These are phyloP conservation scores for Corynorhinus townsendii DNA, from an alignment of 2,113 vertebrate species.

Conservation along the genomic window DNA sequence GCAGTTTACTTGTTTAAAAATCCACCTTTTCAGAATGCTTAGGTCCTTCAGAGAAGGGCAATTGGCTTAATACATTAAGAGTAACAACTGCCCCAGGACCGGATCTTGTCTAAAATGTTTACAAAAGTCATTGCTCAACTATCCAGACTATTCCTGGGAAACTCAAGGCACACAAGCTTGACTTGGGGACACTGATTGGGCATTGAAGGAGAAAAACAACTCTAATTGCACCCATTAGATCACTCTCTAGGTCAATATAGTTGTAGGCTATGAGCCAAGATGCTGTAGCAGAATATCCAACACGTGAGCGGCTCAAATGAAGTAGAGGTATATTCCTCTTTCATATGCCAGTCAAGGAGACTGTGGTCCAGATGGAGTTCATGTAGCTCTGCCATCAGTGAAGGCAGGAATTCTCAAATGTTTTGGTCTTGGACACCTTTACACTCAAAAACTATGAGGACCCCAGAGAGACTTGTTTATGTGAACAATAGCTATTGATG, in stretches of 20 bases:
- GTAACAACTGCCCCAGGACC: not conserved
- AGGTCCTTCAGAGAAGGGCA: not conserved
- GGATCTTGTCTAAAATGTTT: not conserved
- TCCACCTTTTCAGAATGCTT: not conserved
- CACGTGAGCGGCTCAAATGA: not conserved
- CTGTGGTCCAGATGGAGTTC: not conserved
- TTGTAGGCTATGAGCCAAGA: not conserved
- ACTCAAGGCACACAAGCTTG: not conserved
- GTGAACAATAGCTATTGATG: not conserved
- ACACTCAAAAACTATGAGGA: not conserved
- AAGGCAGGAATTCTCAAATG: not conserved
- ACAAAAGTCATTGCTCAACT: not conserved
- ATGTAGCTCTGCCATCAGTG: not conserved
- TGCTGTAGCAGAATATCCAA: not conserved
- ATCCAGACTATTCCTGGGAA: not conserved
- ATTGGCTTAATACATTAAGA: not conserved
- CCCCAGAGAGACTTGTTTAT: not conserved
- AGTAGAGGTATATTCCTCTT: not conserved
- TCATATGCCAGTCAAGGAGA: not conserved
- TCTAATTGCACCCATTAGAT: not conserved
- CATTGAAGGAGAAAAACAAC: not conserved
- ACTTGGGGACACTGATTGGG: not conserved
- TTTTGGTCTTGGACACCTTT: not conserved
- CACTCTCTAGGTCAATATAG: not conserved
- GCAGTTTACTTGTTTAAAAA: conserved; percentile 13